Evolutionary conservation across 2,888 invertebrate genomes (phyloP).

Genomic region (Dermolepida albohirtum): DNA sequence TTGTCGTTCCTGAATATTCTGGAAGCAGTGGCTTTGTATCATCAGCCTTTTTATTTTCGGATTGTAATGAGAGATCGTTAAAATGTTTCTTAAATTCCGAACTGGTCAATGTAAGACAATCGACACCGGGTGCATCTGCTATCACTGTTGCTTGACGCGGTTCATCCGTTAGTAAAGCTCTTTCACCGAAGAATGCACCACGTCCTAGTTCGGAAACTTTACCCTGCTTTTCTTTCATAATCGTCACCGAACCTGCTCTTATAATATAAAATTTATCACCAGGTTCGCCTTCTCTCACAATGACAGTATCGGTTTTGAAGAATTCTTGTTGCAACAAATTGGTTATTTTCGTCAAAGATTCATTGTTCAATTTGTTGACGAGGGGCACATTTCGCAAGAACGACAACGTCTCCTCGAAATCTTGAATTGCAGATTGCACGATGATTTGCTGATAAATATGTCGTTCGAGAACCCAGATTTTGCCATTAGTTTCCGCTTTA

Average conservation of each 20-base stretch:
- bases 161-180: constrained; percentile 87
- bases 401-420: constrained; percentile 85
- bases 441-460: constrained; percentile 90
- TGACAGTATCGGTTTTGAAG: constrained; percentile 81
- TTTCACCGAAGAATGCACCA: constrained; percentile 91
- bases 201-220: constrained; percentile 76
- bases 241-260: constrained; percentile 83
- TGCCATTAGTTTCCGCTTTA: constrained; percentile 82
- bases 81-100: constrained; percentile 84
- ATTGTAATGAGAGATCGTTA: constrained; percentile 73
- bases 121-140: constrained; percentile 84
- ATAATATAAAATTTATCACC: constrained; percentile 95
- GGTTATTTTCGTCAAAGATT: constrained; percentile 83
- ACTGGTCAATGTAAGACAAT: constrained; percentile 89
- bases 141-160: constrained; percentile 92
- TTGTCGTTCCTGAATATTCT: constrained; percentile 43
- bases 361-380: constrained; percentile 78
- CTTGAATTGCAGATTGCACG: constrained; percentile 86
- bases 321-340: constrained; percentile 91
- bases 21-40: neutral
- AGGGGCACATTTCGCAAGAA: constrained; percentile 87
- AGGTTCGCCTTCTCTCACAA: constrained; percentile 86
- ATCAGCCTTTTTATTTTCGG: neutral
- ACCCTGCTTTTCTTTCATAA: constrained; percentile 75
- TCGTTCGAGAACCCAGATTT: constrained; percentile 90